Percentiles rank a stretch among this genome's conserved stretches.
phyloP scores from a whole-genome alignment of 2,888 invertebrate genomes.

The Cordilura impudica region DNA sequence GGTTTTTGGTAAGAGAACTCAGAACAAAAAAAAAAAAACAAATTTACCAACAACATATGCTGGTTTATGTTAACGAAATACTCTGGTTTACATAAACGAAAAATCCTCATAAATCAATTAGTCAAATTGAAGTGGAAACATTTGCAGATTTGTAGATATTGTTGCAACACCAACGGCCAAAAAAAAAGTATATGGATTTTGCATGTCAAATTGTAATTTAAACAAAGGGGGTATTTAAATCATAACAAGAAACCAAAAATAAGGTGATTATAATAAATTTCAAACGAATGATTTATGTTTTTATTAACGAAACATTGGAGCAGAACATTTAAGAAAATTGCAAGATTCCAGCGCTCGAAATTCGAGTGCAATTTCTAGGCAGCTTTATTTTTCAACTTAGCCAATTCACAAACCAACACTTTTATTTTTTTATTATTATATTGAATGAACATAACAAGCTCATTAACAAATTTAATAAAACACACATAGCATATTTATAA shows the following conservation, averaged over 20 bases:
- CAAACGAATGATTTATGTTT: constrained; percentile 62
- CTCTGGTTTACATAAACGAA: constrained; percentile 59
- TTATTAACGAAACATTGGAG: constrained; percentile 30
- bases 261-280: constrained; percentile 54
- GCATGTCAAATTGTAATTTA: constrained; percentile 62
- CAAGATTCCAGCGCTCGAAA: too few relatives aligned
- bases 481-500: too few relatives aligned
- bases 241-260: constrained; percentile 42
- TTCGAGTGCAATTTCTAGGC: too few relatives aligned
- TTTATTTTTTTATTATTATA: too few relatives aligned
- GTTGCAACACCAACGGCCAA: constrained; percentile 39
- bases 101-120: constrained; percentile 63
- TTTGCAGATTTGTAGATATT: constrained; percentile 60
- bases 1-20: background rate
- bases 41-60: constrained; percentile 49
- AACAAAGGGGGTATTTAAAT: constrained; percentile 55
- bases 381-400: too few relatives aligned
- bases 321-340: background rate
- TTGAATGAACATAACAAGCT: too few relatives aligned
- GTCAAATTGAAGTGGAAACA: constrained; percentile 60
- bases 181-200: constrained; percentile 48
- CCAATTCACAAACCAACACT: too few relatives aligned
- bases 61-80: constrained; percentile 59
- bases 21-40: constrained; percentile 9
- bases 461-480: too few relatives aligned